Evolutionary conservation across 2,113 vertebrate genomes (phyloP).

Genomic region (Cebidichthys violaceus): DNA sequence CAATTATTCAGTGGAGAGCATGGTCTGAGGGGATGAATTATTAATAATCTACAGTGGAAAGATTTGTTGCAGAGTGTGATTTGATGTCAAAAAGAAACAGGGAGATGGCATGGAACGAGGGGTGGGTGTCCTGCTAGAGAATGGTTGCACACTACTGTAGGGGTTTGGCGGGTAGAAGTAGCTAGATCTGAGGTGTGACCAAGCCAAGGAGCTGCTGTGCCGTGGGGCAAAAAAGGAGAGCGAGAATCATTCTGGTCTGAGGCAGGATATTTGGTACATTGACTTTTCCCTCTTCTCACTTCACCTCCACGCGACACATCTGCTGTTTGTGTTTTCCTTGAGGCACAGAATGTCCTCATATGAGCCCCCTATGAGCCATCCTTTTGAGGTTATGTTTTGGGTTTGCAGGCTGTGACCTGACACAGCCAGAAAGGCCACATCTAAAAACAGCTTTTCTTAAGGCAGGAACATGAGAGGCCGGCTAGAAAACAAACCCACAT

Average conservation of each 20-base stretch:
- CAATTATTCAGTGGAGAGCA: slow-evolving; percentile 62
- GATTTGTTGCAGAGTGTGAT: slow-evolving; percentile 57
- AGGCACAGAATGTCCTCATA: slow-evolving; percentile 44
- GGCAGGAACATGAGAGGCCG: neutral
- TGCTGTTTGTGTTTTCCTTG: slow-evolving; percentile 51
- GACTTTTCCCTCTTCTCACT: slow-evolving; percentile 53
- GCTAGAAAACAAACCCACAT: slow-evolving; percentile 27
- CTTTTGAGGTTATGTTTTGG: slow-evolving; percentile 60
- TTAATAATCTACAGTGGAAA: slow-evolving; percentile 56
- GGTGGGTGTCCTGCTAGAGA: slow-evolving; percentile 30
- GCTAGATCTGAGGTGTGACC: slow-evolving; percentile 48
- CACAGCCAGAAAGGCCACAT: slow-evolving; percentile 48
- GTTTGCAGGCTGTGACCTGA: slow-evolving; percentile 37
- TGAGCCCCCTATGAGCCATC: slow-evolving; percentile 9
- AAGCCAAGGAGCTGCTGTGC: slow-evolving; percentile 41
- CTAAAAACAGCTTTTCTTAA: slow-evolving; percentile 45
- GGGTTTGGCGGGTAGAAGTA: slow-evolving; percentile 2
- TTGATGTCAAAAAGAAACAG: slow-evolving; percentile 53
- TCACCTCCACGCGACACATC: slow-evolving; percentile 54
- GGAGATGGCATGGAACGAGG: neutral
- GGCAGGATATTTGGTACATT: slow-evolving; percentile 32
- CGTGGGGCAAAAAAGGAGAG: slow-evolving; percentile 25
- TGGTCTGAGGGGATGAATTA: slow-evolving; percentile 47
- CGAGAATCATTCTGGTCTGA: slow-evolving; percentile 38
- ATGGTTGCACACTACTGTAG: slow-evolving; percentile 21